Evolutionary conservation across 2,113 vertebrate genomes (phyloP), one percentile per base, ranked within the genome.

Genomic region (Oreochromis spilurus): DNA sequence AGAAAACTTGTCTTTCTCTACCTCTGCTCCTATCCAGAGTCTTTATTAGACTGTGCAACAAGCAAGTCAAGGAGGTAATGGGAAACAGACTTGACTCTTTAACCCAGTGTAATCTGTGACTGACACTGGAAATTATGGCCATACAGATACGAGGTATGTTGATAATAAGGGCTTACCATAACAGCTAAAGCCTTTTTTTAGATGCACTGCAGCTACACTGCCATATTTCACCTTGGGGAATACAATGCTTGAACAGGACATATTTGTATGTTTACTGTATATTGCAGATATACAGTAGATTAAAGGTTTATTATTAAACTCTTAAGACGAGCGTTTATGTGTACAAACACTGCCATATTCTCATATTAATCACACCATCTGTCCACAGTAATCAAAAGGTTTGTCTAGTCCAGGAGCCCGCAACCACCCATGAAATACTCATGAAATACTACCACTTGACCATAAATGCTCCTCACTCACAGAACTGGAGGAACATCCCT

Each of bases 161-260:
- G 84, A 89, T 81, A 55, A 65, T 21, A 87, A 91, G 83, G 80
- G 79, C 84, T 90, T 82, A 70, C 60, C 48, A 50, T 57, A 62
- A 48, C 67, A 81, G 58, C 24, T 55, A 81, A 86, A 90, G 82
- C 85, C 90, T 62, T 31, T 72, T 78, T 54, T 86, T 45, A 81
- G 72, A 82, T 31, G 40, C 84, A 36, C 87, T 89, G 4, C 60
- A 81, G 62, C 79, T 26, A 50, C 84, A 36, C 83, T 88, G 60
- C 34, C 60, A 62, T 8, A 67, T 81, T 62, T 84, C 70, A 83
- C 83, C 62, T 79, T 86, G 19, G 45, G 67, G 60, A 84, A 72
- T 34, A 48, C 1, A 70, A 53, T 24, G 16, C 36, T 58, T 55
- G 58, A 82, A 67, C 13, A 53, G 55, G 83, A 70, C 85, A 55